Evolutionary conservation across 2,888 invertebrate species (phyloP), one percentile per base, ranked within the genome.

Genomic region (Agrotis puta): DNA sequence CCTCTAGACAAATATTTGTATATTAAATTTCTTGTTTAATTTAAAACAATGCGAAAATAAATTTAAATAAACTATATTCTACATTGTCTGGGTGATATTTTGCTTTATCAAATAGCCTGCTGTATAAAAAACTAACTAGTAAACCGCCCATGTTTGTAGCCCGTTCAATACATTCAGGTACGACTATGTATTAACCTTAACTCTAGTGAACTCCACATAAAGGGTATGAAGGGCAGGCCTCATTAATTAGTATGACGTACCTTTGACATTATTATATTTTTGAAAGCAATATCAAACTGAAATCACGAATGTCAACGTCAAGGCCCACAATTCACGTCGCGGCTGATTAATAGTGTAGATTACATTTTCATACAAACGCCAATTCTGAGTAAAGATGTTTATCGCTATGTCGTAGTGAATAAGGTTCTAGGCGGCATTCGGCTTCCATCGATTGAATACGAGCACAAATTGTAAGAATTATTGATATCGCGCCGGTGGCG

Each of bases 391-490:
- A 86, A 66, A 87, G 83, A 88, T 87, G 81, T 83, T 81, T 85
- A 87, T 87, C 84, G 69, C 50, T 73, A 74, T 81, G 81, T 83
- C 70, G 81, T 82, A 82, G 79, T 85, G 80, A 84, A 88, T 85
- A 87, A 85, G 83, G 82, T 77, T 79, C 80, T 80, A 81, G 77
- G 85, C 85, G 86, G 85, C 79, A 81, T 71, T 85, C 85, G 84
- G 84, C 85, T 85, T 85, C 79, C 80, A 88, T 89, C 88, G 90
- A 91, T 91, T 89, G 89, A 87, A 90, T 89, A 85, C 87, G 87
- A 85, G 87, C 88, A 91, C 89, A 92, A 93, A 92, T 92, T 91
- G 93, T 90, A 92, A 94, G 94, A 94, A 94, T 94, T 94, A 94
- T 95, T 94, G 95, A 94, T 94, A 95, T 89, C 91, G 88, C 90